Evolutionary conservation across 2,797 vertebrate genomes (phyloP), one percentile per base, ranked within the genome.

Genomic region (Xiphorhynchus erythropygius): DNA sequence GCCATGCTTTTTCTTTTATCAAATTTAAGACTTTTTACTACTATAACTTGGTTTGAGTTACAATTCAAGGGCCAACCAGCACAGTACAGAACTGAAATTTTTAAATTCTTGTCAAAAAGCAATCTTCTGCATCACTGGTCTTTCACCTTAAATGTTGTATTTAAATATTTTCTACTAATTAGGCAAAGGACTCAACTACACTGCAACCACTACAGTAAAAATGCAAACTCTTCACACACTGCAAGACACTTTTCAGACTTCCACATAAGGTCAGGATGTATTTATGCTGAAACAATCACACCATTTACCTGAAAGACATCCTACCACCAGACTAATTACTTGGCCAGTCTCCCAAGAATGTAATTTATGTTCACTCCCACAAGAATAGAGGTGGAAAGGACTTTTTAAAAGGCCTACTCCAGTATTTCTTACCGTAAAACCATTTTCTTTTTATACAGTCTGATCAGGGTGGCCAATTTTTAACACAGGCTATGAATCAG

Each of bases 251-350:
- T 30, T 60, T 27, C 23, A 67, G 24, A 67, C 22, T 41, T 93
- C 5, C 17, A 73, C 24, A 24, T 16, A 70, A 50, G 10, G 78
- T 1, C 0, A 0, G 8, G 32, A 46, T 37, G 1, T 4, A 83
- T 18, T 35, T 30, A 33, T 22, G 18, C 4, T 39, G 37, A 64
- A 94, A 84, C 28, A 71, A 83, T 10, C 7, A 4, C 46, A 47
- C 2, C 1, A 2, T 13, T 24, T 35, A 44, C 18, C 14, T 18
- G 25, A 81, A 73, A 52, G 5, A 53, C n/a, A 52, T 24, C 9
- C 25, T 42, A 47, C 7, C 39, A 52, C 23, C 50, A 49, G 35
- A 69, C 2, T 16, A 21, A 46, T 1, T 59, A 27, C 25, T 23
- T 30, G 9, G 5, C 8, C 44, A 55, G 16, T 37, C 42, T 69